Evolutionary conservation across 1,140 invertebrate genomes (phyloP).

Genomic region (Dolichoris vasculosae): DNA sequence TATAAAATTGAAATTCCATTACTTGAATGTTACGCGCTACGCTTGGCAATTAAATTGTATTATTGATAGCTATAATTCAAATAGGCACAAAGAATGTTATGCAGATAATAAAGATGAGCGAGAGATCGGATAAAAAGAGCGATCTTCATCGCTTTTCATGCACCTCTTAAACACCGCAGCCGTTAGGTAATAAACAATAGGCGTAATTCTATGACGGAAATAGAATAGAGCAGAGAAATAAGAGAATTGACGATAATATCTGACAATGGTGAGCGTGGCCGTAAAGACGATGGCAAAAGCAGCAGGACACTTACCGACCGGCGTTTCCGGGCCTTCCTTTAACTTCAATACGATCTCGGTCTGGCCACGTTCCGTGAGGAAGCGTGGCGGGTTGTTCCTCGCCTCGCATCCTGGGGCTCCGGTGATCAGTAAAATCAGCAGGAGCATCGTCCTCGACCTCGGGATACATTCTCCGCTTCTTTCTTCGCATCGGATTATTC

Average conservation of each 20-base stretch:
- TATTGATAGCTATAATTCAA: neutral
- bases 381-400: slow-evolving; percentile 86
- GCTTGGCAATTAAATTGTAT: slow-evolving; percentile 1
- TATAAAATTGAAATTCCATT: neutral
- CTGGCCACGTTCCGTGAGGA: slow-evolving; percentile 86
- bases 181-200: slow-evolving; percentile 10
- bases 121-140: neutral
- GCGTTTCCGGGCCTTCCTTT: slow-evolving; percentile 90
- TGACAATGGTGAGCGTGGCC: neutral
- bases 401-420: slow-evolving; percentile 57
- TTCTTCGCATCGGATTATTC: neutral
- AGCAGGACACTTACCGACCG: slow-evolving; percentile 81
- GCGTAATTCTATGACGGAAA: neutral
- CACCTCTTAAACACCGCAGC: neutral
- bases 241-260: neutral
- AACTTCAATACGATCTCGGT: slow-evolving; percentile 88
- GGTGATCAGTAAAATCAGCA: neutral
- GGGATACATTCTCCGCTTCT: neutral
- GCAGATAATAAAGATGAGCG: neutral
- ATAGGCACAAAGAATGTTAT: neutral
- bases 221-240: neutral
- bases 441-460: neutral
- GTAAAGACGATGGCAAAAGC: neutral
- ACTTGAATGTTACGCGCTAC: neutral
- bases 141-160: neutral